Conservation (phyloP, 2,113 vertebrate genomes). For the Corythornis madagascariensis region DNA sequence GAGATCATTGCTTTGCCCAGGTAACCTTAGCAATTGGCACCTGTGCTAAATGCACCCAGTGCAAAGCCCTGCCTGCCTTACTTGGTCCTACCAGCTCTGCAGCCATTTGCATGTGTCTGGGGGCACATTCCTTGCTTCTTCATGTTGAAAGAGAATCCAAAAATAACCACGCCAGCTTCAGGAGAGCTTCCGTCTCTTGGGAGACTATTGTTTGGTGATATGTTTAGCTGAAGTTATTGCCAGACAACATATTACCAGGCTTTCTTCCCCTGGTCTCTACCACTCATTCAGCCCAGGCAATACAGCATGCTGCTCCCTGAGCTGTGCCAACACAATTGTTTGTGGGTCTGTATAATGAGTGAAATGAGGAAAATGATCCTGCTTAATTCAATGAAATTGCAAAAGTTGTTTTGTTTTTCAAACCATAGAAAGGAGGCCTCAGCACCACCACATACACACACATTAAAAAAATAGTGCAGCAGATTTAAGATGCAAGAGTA, state of each 20-base stretch:
- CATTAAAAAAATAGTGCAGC: not conserved
- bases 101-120: constrained; percentile 48
- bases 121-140: constrained; percentile 52
- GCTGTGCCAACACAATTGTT: constrained; percentile 35
- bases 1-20: constrained; percentile 40
- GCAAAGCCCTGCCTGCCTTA: not conserved
- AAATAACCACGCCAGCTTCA: constrained; percentile 60
- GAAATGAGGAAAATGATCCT: constrained; percentile 14
- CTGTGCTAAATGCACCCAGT: not conserved
- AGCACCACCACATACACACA: not conserved
- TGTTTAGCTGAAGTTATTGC: constrained; percentile 61
- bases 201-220: constrained; percentile 68
- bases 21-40: constrained; percentile 61
- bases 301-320: not conserved
- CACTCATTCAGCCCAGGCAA: constrained; percentile 48
- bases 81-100: constrained; percentile 14
- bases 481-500: not conserved
- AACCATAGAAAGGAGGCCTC: not conserved
- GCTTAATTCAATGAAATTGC: constrained; percentile 16
- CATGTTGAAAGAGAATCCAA: constrained; percentile 58
- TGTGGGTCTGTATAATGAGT: constrained; percentile 19
- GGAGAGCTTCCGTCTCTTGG: constrained; percentile 61
- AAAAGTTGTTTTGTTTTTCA: constrained; percentile 20
- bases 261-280: constrained; percentile 49
- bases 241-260: constrained; percentile 55